Base-by-base conservation (phyloP, 1,140 invertebrate genomes). In the Drosophila suzukii region DNA sequence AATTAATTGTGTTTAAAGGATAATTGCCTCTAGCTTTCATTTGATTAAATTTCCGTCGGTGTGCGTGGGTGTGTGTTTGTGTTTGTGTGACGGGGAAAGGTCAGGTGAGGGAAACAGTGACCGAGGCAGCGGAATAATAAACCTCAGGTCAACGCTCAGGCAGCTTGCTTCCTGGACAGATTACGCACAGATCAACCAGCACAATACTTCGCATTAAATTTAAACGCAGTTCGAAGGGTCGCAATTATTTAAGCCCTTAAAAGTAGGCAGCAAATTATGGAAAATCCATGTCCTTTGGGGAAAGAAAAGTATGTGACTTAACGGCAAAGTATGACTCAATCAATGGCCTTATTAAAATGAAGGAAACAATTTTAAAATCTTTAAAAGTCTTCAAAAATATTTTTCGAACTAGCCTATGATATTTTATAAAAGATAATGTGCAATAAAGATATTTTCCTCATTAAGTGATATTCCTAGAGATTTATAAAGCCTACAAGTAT, bases 1-100 rank as follows among this genome's bases (percentile, higher is more conserved):
- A 89, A 89, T 89, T 89, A 89, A 89, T 89, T 84, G 84, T 80
- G 82, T 89, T 89, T 89, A 89, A 89, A 89, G 84, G 76, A 81
- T 89, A 90, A 89, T 84, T 90, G 84, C 84, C 84, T 89, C 80
- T 84, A 89, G 84, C 84, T 84, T 89, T 89, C 74, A 81, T 89
- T 89, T 89, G 84, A 89, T 89, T 89, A 89, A 90, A 89, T 89
- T 90, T 90, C 65, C 66, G 50, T 59, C 24, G 7, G 27, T 50
- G 27, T 2, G n/a, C 5, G 56, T 39, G 36, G 13, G 10, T 44
- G 20, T 44, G 20, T 49, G 24, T 27, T 34, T 36, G 53, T 32
- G 17, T 13, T 36, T 32, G 62, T 50, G 39, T 7, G 41, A n/a
- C 51, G 34, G 65, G 36, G 43, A 54, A 43, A 56, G 6, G 17